Conservation (phyloP, 2,797 vertebrate species). For the Thaleichthys pacificus region DNA sequence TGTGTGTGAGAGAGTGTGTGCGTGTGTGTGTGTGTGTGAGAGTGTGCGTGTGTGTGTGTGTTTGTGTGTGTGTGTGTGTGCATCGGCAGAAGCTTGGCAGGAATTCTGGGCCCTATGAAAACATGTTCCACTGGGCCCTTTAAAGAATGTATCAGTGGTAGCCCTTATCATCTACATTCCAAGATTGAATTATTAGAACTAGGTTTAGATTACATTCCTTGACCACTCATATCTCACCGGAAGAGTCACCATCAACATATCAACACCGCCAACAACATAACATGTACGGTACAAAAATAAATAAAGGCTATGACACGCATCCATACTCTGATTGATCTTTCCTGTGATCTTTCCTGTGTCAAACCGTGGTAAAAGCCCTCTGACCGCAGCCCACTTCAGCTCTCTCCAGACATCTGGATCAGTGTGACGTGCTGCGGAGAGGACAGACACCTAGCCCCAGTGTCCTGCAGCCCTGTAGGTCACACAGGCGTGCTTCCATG, state of each 20-base stretch:
- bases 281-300: background rate
- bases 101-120: too few species aligned
- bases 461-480: too few species aligned
- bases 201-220: constrained; percentile 25
- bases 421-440: too few species aligned
- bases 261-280: background rate
- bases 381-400: background rate
- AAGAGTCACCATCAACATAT: constrained; percentile 4
- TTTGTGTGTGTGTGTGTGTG: background rate
- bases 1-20: too few species aligned
- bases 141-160: too few species aligned
- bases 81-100: too few species aligned
- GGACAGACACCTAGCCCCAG: too few species aligned
- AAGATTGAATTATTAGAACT: constrained; percentile 37
- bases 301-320: background rate
- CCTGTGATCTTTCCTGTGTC: background rate
- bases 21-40: too few species aligned
- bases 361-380: background rate
- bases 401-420: too few species aligned
- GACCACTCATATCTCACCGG: constrained; percentile 31
- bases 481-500: too few species aligned
- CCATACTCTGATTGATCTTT: constrained; percentile 2
- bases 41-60: constrained; percentile 20
- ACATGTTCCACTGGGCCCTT: too few species aligned
- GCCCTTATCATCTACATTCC: too few species aligned